Evolutionary conservation across 2,113 vertebrate species (phyloP).

Genomic region (Anas platyrhynchos): DNA sequence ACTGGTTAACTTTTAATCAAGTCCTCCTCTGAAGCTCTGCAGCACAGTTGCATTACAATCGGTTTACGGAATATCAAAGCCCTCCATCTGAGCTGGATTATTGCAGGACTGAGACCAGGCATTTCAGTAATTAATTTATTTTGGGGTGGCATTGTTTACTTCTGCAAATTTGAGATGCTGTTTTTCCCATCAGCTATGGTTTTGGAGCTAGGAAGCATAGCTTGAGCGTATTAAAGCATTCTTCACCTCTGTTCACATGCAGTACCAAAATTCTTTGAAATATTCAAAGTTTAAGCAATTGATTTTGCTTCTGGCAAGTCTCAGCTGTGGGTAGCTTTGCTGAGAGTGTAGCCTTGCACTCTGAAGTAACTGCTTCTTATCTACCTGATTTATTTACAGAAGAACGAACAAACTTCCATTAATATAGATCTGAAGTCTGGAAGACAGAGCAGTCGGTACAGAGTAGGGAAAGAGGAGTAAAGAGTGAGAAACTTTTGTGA

Average conservation of each 20-base stretch:
- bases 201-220: constrained; percentile 39
- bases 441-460: background rate
- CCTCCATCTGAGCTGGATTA: background rate
- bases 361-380: constrained; percentile 67
- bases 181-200: constrained; percentile 15
- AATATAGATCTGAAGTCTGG: background rate
- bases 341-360: constrained; percentile 35
- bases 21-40: background rate
- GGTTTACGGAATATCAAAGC: background rate
- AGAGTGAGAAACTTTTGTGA: background rate
- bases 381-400: constrained; percentile 52
- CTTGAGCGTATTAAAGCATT: constrained; percentile 48
- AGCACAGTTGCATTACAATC: background rate
- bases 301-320: constrained; percentile 59
- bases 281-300: constrained; percentile 64
- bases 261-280: constrained; percentile 49
- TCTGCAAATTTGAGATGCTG: background rate
- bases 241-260: constrained; percentile 58
- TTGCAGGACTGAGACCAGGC: background rate
- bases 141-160: background rate
- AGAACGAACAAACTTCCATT: constrained; percentile 47
- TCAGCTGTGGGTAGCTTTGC: constrained; percentile 38
- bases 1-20: background rate
- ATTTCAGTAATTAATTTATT: background rate
- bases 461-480: background rate